Percentiles rank a stretch among this genome's conserved stretches.
phyloP scores from a whole-genome alignment of 2,113 vertebrate genomes.

The Coptodon rendalli region DNA sequence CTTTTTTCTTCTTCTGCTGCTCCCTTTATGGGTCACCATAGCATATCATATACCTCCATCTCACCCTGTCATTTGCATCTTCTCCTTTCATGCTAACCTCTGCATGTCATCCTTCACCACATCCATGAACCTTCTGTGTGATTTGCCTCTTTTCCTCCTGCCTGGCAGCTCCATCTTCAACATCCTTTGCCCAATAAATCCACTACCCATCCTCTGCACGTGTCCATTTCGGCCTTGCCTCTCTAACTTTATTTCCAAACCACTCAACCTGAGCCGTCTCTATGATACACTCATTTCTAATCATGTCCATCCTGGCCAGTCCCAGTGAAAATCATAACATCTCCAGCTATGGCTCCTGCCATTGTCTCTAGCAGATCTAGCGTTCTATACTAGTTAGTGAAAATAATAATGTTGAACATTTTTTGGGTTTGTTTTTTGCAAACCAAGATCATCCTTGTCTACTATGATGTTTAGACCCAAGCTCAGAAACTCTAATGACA shows the following conservation, averaged over 20 bases:
- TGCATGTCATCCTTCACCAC: not conserved
- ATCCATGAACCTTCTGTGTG: not conserved
- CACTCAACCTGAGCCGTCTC: not conserved
- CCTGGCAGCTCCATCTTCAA: not conserved
- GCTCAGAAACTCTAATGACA: not conserved
- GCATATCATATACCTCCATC: not conserved
- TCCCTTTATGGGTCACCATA: not conserved
- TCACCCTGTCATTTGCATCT: not conserved
- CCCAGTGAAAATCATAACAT: not conserved
- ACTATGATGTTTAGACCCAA: not conserved
- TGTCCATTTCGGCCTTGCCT: not conserved
- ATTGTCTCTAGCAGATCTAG: not conserved
- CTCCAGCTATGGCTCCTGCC: not conserved
- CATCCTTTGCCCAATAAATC: not conserved
- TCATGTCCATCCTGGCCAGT: not conserved
- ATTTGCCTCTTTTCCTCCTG: not conserved
- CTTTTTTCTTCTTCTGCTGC: not conserved
- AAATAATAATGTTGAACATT: not conserved
- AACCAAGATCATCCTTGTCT: not conserved
- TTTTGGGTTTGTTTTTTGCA: not conserved
- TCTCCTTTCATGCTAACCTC: not conserved
- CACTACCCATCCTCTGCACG: not conserved
- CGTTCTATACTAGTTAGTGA: not conserved
- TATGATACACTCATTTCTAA: not conserved
- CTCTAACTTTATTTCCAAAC: not conserved